Conservation (phyloP, 2,797 vertebrate genomes). For the Distichodus sexfasciatus region DNA sequence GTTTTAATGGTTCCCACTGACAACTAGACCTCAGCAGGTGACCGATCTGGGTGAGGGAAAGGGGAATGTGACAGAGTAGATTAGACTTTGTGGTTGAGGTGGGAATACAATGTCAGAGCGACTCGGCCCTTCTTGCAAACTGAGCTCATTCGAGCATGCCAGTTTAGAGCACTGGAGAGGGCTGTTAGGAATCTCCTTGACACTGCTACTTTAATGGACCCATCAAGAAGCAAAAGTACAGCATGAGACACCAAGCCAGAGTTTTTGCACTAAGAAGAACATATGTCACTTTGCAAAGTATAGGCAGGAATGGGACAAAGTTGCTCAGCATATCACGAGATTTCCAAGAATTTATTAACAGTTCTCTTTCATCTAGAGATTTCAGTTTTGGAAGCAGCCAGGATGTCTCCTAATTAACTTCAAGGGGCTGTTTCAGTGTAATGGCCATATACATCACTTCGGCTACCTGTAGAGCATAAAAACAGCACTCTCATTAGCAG, state of each 20-base stretch:
- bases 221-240: neutral
- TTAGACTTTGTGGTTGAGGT: neutral
- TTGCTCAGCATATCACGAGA: too few species aligned
- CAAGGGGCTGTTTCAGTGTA: neutral
- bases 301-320: too few species aligned
- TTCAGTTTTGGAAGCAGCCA: neutral
- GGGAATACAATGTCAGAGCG: conserved; percentile 7
- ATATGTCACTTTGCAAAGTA: neutral
- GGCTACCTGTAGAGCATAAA: neutral
- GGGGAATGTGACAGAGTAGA: conserved; percentile 22
- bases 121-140: neutral
- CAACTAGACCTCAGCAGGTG: conserved; percentile 13
- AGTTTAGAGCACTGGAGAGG: neutral
- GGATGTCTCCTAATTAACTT: neutral
- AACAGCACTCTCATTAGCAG: conserved; percentile 3
- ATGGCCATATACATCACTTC: neutral
- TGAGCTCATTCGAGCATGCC: neutral
- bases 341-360: neutral
- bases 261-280: neutral
- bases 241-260: neutral
- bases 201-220: neutral
- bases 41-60: conserved; percentile 7
- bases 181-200: conserved; percentile 5
- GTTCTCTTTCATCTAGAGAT: neutral
- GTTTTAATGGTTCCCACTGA: conserved; percentile 9